Conservation (phyloP, 2,888 invertebrate species). For the Hypercompe scribonia region DNA sequence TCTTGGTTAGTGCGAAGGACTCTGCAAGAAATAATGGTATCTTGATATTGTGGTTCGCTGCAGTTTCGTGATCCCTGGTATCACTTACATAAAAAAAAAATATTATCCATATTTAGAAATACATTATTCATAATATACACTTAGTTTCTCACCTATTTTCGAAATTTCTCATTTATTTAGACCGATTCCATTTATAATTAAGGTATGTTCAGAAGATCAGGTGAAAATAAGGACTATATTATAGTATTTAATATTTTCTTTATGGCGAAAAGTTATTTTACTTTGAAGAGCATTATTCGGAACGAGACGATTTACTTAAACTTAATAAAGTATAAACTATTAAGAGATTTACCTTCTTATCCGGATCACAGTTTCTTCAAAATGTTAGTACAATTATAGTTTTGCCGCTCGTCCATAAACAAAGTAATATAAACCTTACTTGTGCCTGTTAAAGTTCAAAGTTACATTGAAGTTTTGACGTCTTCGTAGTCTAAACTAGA, state of each 20-base stretch:
- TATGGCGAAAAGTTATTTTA: not conserved
- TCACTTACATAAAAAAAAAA: too few relatives aligned
- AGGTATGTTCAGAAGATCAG: not conserved
- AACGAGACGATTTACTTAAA: not conserved
- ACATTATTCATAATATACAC: too few relatives aligned
- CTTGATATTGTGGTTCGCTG: too few relatives aligned
- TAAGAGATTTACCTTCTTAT: conserved; percentile 49
- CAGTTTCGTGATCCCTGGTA: too few relatives aligned
- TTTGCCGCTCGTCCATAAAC: conserved; percentile 24
- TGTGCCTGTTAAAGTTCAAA: conserved; percentile 38
- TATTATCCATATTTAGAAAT: too few relatives aligned
- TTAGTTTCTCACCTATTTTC: too few relatives aligned
- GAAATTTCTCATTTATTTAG: too few relatives aligned
- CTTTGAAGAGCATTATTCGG: not conserved
- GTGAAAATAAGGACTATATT: not conserved
- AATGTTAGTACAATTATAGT: conserved; percentile 29
- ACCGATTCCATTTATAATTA: not conserved
- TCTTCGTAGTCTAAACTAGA: conserved; percentile 32
- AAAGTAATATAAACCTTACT: conserved; percentile 28
- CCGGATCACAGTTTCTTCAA: conserved; percentile 40
- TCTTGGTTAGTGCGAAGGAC: too few relatives aligned
- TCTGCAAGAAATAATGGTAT: too few relatives aligned
- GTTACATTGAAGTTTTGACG: conserved; percentile 23
- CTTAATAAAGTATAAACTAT: conserved; percentile 33
- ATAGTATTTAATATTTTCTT: not conserved